These are phyloP conservation scores for Colius striatus DNA, from an alignment of 2,113 vertebrate species.

Conservation along the genomic window DNA sequence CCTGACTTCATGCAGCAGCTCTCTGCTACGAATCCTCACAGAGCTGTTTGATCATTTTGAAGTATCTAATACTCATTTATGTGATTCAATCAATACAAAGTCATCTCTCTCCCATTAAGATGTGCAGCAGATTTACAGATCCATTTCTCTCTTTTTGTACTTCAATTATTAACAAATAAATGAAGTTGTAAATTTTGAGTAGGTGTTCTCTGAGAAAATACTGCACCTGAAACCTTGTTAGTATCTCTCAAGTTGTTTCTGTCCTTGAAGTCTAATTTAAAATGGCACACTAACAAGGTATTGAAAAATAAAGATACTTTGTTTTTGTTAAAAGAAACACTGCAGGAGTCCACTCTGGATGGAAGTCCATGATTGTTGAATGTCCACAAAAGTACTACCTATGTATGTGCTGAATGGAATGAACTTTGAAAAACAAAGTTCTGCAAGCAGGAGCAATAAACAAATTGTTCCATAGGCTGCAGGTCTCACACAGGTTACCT, in stretches of 20 bases:
- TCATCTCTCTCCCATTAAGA: slow-evolving; percentile 37
- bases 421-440: not conserved
- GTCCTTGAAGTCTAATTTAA: not conserved
- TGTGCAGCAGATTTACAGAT: slow-evolving; percentile 16
- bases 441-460: not conserved
- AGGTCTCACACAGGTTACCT: not conserved
- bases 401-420: rapidly evolving
- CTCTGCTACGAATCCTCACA: not conserved
- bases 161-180: slow-evolving; percentile 13
- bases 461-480: not conserved
- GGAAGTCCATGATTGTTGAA: not conserved
- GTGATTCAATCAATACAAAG: slow-evolving; percentile 39
- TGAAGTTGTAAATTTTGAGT: slow-evolving; percentile 9
- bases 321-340: not conserved
- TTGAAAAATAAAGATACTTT: not conserved
- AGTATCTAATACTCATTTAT: slow-evolving; percentile 27
- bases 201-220: slow-evolving; percentile 17
- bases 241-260: not conserved
- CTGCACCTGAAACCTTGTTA: not conserved
- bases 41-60: slow-evolving; percentile 4
- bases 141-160: slow-evolving; percentile 19
- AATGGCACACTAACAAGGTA: not conserved
- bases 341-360: not conserved
- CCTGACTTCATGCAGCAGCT: not conserved
- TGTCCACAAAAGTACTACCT: not conserved